Evolutionary conservation across 2,797 vertebrate genomes (phyloP).

Genomic region (Denticeps clupeoides): DNA sequence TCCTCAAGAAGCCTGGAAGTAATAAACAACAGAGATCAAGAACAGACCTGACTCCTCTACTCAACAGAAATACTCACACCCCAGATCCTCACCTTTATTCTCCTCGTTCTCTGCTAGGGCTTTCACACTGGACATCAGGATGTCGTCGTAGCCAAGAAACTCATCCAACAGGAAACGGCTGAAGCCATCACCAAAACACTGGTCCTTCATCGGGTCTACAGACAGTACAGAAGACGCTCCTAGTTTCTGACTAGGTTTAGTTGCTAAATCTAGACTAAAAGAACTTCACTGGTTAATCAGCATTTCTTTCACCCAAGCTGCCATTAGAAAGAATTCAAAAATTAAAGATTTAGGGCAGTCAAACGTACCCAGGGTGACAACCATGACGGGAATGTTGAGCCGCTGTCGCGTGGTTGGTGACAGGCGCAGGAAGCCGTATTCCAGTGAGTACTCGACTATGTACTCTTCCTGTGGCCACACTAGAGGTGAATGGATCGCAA

Average conservation of each 20-base stretch:
- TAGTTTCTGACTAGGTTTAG: background rate
- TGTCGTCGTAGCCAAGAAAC: slow-evolving; percentile 92
- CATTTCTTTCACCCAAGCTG: too few species aligned
- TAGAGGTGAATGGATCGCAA: slow-evolving; percentile 34
- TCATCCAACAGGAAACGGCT: slow-evolving; percentile 91
- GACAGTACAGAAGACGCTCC: background rate
- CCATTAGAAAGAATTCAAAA: too few species aligned
- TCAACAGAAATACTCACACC: background rate
- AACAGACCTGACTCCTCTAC: background rate
- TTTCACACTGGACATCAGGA: slow-evolving; percentile 96
- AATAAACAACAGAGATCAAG: background rate
- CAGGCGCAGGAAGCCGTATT: slow-evolving; percentile 87
- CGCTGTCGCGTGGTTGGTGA: slow-evolving; percentile 87
- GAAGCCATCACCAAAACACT: slow-evolving; percentile 92
- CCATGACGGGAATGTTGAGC: slow-evolving; percentile 94
- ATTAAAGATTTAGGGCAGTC: too few species aligned
- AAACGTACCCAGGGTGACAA: slow-evolving; percentile 90
- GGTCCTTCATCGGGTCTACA: slow-evolving; percentile 72
- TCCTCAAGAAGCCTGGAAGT: slow-evolving; percentile 80
- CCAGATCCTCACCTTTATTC: slow-evolving; percentile 76
- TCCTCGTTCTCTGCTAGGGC: slow-evolving; percentile 92
- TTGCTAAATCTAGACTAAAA: too few species aligned
- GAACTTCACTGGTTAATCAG: too few species aligned
- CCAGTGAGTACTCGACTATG: slow-evolving; percentile 91
- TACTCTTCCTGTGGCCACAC: slow-evolving; percentile 95